phyloP scores from a whole-genome alignment of 1,140 invertebrate species.

The Calephelis virginiensis region DNA sequence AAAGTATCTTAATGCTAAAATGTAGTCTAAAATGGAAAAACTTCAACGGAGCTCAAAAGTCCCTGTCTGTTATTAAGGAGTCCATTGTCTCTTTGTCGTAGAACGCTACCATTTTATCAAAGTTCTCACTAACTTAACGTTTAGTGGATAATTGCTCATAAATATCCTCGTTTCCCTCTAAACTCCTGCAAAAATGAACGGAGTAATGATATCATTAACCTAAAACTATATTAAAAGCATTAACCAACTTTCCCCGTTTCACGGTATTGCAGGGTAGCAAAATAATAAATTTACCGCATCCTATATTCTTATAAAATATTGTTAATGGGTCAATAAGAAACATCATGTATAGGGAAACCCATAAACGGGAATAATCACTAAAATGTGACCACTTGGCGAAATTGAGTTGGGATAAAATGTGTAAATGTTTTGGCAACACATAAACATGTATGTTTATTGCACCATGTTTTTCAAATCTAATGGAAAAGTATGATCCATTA shows the following conservation, averaged over 20 bases:
- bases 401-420: slow-evolving; percentile 6
- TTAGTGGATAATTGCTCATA: no score
- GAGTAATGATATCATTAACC: no score
- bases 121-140: no score
- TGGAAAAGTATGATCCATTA: neutral
- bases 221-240: no score
- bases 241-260: neutral
- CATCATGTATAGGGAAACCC: slow-evolving; percentile 1
- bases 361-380: slow-evolving; percentile 14
- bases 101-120: no score
- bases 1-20: no score
- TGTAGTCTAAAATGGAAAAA: no score
- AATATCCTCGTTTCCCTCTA: no score
- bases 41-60: no score
- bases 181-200: no score
- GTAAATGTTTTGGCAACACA: slow-evolving; percentile 6
- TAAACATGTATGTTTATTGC: slow-evolving; percentile 15
- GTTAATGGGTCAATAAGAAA: slow-evolving; percentile 6
- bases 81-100: no score
- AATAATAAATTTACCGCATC: neutral
- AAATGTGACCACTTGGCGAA: slow-evolving; percentile 8
- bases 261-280: neutral
- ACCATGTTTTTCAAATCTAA: neutral
- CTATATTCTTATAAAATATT: slow-evolving; percentile 9
- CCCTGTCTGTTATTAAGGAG: no score